phyloP scores from a whole-genome alignment of 2,888 invertebrate genomes.

The Drosophila phalerata region DNA sequence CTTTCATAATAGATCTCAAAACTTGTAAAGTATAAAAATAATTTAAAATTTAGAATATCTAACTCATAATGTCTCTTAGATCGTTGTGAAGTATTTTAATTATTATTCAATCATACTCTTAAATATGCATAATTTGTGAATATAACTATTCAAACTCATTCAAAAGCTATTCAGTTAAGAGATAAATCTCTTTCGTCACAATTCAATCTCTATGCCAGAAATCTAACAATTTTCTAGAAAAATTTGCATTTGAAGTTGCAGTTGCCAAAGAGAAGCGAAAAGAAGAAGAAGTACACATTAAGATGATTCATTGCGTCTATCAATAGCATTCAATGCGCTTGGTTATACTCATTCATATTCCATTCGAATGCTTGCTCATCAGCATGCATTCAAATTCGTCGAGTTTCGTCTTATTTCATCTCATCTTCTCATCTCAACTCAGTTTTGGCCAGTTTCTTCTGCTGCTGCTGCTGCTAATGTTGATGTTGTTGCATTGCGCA shows the following conservation, averaged over 20 bases:
- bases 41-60: too few species aligned
- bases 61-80: too few species aligned
- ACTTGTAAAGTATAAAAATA: too few species aligned
- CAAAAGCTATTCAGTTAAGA: background rate
- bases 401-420: conserved; percentile 2
- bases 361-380: conserved; percentile 31
- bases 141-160: background rate
- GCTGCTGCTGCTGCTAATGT: background rate
- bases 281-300: conserved; percentile 26
- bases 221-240: conserved; percentile 9
- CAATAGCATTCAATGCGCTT: conserved; percentile 50
- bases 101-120: background rate
- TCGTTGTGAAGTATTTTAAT: background rate
- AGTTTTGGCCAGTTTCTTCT: background rate
- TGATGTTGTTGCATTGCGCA: conserved; percentile 34
- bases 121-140: background rate
- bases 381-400: conserved; percentile 21
- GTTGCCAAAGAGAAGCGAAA: background rate
- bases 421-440: background rate
- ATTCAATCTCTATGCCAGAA: background rate
- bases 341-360: conserved; percentile 45
- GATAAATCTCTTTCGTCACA: background rate
- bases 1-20: too few species aligned
- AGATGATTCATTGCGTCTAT: conserved; percentile 51
- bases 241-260: conserved; percentile 17